Base-by-base conservation (phyloP, 2,113 vertebrate species). In the Sapayoa aenigma region DNA sequence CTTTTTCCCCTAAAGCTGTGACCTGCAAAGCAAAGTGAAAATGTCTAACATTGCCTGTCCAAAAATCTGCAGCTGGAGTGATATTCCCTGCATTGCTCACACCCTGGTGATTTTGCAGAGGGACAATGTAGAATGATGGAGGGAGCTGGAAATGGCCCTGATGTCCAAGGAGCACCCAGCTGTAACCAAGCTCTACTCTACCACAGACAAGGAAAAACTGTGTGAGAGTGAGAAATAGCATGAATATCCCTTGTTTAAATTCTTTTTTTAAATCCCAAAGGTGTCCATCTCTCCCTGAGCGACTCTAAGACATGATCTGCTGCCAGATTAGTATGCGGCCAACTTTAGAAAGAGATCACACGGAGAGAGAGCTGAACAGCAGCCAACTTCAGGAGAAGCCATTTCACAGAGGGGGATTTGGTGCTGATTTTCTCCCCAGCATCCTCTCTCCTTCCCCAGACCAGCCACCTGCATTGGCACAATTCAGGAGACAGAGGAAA, bases 301-400 rank as follows among this genome's bases (percentile, higher is more conserved):
- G 1, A 59, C 35, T 80, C 27, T 85, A 65, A 68, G 42, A 75
- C 39, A 33, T 2, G n/a, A 84, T 65, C 58, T 4, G 10, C 78
- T 69, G 78, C 42, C 4, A 3, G 89, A 91, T 86, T 56, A 91
- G 44, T 1, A 3, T 42, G 59, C 11, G 2, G 33, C 47, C 5
- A 7, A 31, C 83, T 90, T 80, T 25, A 90, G 41, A 82, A 92
- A 85, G 71, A 76, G 33, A 59, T 39, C 12, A 86, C n/a, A 58
- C 0, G 1, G 56, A 87, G 24, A 62, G 17, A 3, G 14, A 92
- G 75, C 82, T 90, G 94, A 92, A 80, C 9, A 30, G 69, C 52
- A 76, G 92, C 91, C 93, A 96, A 39, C 50, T 75, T 63, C 44
- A 95, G 95, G 7, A 87, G 74, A 80, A 78, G 80, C 74, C 92